Evolutionary conservation across 92 coral and sea anemone species (phyloP).

Genomic region (Parazoanthus darwini): DNA sequence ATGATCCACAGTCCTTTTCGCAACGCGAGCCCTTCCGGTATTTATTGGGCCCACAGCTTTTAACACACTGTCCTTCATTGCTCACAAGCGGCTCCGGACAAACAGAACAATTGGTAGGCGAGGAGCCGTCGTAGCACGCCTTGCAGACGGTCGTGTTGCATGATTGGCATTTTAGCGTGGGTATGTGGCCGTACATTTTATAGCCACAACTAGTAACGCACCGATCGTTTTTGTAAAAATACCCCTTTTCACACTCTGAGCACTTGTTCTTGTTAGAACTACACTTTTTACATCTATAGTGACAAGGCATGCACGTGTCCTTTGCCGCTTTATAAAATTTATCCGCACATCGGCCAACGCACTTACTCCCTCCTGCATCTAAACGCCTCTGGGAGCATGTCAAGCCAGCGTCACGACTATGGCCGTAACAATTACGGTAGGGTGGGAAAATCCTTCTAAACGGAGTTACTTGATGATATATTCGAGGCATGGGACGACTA

Average conservation of each 20-base stretch:
- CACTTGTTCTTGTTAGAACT: constrained; percentile 55
- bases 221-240: constrained; percentile 48
- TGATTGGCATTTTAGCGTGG: constrained; percentile 51
- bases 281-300: constrained; percentile 59
- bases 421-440: constrained; percentile 58
- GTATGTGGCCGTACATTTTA: constrained; percentile 59
- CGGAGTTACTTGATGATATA: not conserved
- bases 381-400: constrained; percentile 57
- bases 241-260: constrained; percentile 56
- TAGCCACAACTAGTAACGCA: constrained; percentile 71
- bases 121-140: constrained; percentile 60
- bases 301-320: constrained; percentile 65
- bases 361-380: constrained; percentile 51
- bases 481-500: not conserved
- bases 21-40: constrained; percentile 41
- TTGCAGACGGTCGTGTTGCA: constrained; percentile 66
- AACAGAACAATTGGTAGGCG: constrained; percentile 59
- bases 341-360: constrained; percentile 27
- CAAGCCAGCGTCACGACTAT: constrained; percentile 73
- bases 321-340: constrained; percentile 55
- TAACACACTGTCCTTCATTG: constrained; percentile 67
- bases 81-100: constrained; percentile 68
- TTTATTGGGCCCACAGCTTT: constrained; percentile 57
- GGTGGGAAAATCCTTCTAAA: not conserved
- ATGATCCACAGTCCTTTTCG: constrained; percentile 63